Evolutionary conservation across 2,888 invertebrate species (phyloP).

Genomic region (Diadegma fenestrale): DNA sequence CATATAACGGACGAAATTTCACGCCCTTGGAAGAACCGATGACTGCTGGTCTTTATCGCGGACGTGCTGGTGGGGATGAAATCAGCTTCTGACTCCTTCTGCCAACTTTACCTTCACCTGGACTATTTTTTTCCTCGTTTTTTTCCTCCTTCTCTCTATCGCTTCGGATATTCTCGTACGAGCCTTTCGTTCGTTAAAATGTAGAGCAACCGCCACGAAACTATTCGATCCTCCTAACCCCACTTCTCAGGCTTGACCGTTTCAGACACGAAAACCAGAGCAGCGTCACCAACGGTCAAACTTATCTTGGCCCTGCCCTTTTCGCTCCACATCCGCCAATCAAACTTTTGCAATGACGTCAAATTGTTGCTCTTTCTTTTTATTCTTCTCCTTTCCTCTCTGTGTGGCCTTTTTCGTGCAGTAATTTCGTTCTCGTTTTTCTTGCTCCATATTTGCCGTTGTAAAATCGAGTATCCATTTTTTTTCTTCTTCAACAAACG

Average conservation of each 20-base stretch:
- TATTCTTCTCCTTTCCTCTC: background rate
- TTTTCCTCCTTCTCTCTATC: constrained; percentile 33
- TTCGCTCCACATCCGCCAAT: constrained; percentile 54
- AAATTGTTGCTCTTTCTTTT: background rate
- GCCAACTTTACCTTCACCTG: constrained; percentile 58
- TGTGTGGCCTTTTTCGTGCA: constrained; percentile 1
- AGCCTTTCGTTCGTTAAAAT: constrained; percentile 57
- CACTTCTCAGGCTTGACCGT: constrained; percentile 49
- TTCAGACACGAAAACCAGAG: constrained; percentile 57
- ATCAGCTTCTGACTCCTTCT: constrained; percentile 36
- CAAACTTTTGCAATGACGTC: constrained; percentile 34
- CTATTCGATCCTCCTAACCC: constrained; percentile 41
- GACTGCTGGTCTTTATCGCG: constrained; percentile 49
- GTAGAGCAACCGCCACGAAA: constrained; percentile 69
- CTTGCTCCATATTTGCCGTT: constrained; percentile 43
- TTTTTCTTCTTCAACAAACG: background rate
- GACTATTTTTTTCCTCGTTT: constrained; percentile 31
- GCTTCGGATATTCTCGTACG: constrained; percentile 7
- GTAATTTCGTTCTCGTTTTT: constrained; percentile 33
- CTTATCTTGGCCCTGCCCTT: constrained; percentile 63
- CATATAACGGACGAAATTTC: constrained; percentile 27
- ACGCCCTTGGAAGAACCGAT: constrained; percentile 39
- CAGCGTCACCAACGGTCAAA: constrained; percentile 65
- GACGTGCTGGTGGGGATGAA: constrained; percentile 22
- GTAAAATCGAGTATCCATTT: constrained; percentile 21